Base-by-base conservation (phyloP, 2,113 vertebrate genomes). In the Cynopterus brachyotis region DNA sequence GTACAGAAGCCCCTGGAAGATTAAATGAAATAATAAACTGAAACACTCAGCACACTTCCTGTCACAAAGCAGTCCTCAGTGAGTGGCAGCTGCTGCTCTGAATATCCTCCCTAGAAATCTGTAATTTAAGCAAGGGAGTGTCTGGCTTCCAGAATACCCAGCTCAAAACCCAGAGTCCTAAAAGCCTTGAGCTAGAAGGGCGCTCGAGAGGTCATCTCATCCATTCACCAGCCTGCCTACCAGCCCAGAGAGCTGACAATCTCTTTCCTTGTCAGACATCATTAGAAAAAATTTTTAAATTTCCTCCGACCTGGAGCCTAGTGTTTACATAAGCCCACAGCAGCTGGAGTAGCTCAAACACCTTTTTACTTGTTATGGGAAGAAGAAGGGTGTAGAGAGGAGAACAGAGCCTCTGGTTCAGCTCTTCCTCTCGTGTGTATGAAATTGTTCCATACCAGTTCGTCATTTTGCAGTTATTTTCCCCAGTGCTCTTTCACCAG, bases 201-300 rank as follows among this genome's bases (percentile, higher is more conserved):
- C 16, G 3, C 17, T 13, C 13, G 3, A 28, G 35, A 53, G 5
- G 55, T 17, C 11, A 89, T 35, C 26, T 84, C 30, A 17, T n/a
- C 22, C 13, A 35, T 28, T 30, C 16, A 16, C 84, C 26, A 76
- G 26, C 16, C 35, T 57, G 80, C n/a, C 66, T 9, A 32, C 55
- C 9, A n/a, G 17, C 32, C 22, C 6, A n/a, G 85, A 66, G 22
- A 81, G 60, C 8, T 30, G 50, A n/a, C 57, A 69, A 53, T 32
- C 42, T 94, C n/a, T 81, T 72, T 78, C 66, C 11, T 72, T 24
- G 76, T 42, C 45, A 73, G 91, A 95, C 22, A 37, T 2, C 50
- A 5, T 81, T 47, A 64, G 57, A 82, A 84, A 81, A 97, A 26
- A 73, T 47, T 19, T 28, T 26, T 19, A 76, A 53, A n/a, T 37